These are phyloP conservation scores for Rhodinocichla rosea DNA, from an alignment of 2,113 vertebrate species.

Conservation along the genomic window DNA sequence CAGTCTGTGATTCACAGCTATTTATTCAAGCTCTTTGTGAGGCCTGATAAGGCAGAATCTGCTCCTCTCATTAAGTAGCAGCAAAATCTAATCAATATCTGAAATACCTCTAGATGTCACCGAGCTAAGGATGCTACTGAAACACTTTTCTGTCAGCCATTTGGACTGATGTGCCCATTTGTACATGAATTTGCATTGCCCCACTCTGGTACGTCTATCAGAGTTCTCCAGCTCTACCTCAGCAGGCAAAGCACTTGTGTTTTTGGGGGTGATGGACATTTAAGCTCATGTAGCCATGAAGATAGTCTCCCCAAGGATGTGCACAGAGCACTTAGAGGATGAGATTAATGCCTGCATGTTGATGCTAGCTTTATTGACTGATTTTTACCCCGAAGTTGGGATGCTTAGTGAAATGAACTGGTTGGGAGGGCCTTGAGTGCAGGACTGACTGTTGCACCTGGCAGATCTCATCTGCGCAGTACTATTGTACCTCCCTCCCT, in stretches of 20 bases:
- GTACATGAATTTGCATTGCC: not conserved
- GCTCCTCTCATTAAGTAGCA: not conserved
- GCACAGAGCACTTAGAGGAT: not conserved
- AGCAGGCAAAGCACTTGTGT: not conserved
- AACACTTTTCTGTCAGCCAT: not conserved
- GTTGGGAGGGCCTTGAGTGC: not conserved
- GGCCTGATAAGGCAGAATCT: not conserved
- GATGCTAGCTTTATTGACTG: not conserved
- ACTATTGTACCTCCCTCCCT: not conserved
- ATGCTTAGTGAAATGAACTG: not conserved
- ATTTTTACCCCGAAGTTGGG: not conserved
- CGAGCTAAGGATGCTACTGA: not conserved
- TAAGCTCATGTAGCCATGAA: not conserved
- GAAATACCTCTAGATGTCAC: not conserved
- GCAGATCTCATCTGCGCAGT: not conserved
- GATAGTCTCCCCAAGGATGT: not conserved
- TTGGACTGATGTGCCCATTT: not conserved
- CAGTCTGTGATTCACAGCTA: not conserved
- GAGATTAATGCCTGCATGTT: not conserved
- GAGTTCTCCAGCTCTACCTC: not conserved
- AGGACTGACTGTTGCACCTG: not conserved
- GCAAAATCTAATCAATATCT: not conserved
- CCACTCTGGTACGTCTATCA: not conserved
- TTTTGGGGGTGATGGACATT: accelerated
- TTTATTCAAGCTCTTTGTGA: not conserved